Percentiles rank a stretch among this genome's conserved stretches.
Evolutionary conservation across 2,888 invertebrate genomes (phyloP).

Genomic region (Orthonychiurus folsomi): DNA sequence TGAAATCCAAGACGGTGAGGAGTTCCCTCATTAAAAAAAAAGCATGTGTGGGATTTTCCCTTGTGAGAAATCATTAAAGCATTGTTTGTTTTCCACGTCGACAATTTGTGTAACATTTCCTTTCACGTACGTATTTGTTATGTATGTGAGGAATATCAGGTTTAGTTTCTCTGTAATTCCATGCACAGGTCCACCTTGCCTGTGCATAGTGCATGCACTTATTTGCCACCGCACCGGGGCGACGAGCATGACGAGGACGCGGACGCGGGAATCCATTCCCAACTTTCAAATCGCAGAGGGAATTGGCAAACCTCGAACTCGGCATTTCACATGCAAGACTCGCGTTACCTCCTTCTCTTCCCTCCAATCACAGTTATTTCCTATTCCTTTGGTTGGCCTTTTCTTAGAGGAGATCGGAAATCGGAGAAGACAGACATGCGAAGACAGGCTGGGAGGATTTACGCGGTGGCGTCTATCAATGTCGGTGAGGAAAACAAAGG

Average conservation of each 20-base stretch:
- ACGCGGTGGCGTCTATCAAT: not conserved
- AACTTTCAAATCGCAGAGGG: not conserved
- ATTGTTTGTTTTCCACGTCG: no score
- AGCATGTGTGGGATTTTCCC: no score
- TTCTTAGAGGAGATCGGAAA: not conserved
- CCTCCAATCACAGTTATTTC: not conserved
- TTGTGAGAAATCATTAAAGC: no score
- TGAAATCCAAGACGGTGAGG: no score
- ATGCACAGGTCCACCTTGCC: not conserved
- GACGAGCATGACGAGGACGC: no score
- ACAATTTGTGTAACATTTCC: no score
- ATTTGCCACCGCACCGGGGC: not conserved
- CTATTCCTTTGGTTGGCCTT: not conserved
- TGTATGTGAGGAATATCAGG: no score
- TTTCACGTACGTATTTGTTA: no score
- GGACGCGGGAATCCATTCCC: no score
- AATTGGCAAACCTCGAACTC: not conserved
- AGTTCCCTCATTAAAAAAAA: no score
- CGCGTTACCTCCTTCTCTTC: not conserved
- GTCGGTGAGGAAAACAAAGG: not conserved
- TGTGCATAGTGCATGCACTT: not conserved
- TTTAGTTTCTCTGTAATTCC: no score
- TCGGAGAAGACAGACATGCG: not conserved
- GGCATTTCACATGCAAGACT: not conserved
- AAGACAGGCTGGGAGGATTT: not conserved